Base-by-base conservation (phyloP, 1,140 invertebrate genomes). In the Ceratoteleas bidentatus region DNA sequence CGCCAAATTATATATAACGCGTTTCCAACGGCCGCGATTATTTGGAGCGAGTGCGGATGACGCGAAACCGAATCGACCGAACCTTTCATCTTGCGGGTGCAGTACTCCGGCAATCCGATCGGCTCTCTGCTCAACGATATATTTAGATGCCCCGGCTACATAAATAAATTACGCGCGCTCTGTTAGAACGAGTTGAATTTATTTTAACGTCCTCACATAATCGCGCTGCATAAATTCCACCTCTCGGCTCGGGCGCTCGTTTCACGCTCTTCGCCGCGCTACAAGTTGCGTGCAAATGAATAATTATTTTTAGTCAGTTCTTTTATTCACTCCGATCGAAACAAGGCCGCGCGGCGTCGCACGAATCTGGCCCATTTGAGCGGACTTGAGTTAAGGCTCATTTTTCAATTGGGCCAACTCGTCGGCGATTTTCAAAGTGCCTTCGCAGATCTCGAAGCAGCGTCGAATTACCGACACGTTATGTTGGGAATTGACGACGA, bases 131-230 rank as follows among this genome's bases (percentile, higher is more conserved):
- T 68, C 61, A 68, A 74, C 68, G 57, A 76, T 83, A 84, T 83
- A 85, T 84, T 84, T 84, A 80, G 84, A 81, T 77, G 68, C 11
- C 16, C 32, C 33, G 53, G 62, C 86, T 76, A 83, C 79, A 85
- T 87, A 86, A 87, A 88, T 88, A 86, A 88, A 83, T 61, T 54
- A 65, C 61, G 77, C 58, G 64, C 60, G 79, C 74, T 61, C 68
- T 84, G 65, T 84, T 83, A 85, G 83, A 85, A 84, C 80, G 84
- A 85, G 85, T 85, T 86, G 84, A 86, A 89, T 87, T 88, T 87
- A 88, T 87, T 88, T 87, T 84, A 85, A 87, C 86, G 66, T 62
- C 83, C 68, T 76, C 77, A 62, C 83, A 84, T 85, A 86, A 89
- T 86, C 68, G 66, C 72, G 45, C 73, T 81, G 77, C 83, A 86